These are phyloP conservation scores for Plagodis dolabraria DNA, from an alignment of 2,888 invertebrate genomes.

Conservation along the genomic window DNA sequence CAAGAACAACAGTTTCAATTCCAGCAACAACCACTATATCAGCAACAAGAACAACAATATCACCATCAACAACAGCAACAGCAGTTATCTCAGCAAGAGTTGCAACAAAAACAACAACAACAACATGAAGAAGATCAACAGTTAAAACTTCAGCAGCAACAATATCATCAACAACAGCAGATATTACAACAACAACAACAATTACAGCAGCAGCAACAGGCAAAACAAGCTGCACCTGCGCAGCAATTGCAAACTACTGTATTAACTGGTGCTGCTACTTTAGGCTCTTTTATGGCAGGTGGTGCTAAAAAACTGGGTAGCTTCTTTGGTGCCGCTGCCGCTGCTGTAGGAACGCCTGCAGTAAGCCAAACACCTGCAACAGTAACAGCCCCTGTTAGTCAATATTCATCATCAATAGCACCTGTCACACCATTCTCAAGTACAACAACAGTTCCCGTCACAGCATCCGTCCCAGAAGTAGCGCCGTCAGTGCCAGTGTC, in stretches of 20 bases:
- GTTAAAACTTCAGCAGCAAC: slow-evolving; percentile 50
- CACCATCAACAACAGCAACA: slow-evolving; percentile 51
- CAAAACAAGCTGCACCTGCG: slow-evolving; percentile 65
- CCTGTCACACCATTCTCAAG: slow-evolving; percentile 63
- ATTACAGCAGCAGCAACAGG: slow-evolving; percentile 64
- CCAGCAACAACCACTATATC: slow-evolving; percentile 47
- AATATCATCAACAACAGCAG: slow-evolving; percentile 54
- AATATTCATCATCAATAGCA: slow-evolving; percentile 58
- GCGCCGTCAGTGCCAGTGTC: slow-evolving; percentile 66
- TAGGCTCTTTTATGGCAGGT: slow-evolving; percentile 80
- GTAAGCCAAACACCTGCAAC: slow-evolving; percentile 54
- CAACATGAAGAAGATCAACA: slow-evolving; percentile 47
- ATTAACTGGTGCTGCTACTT: slow-evolving; percentile 75
- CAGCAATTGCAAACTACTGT: slow-evolving; percentile 75
- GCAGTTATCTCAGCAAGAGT: slow-evolving; percentile 41
- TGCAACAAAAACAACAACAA: slow-evolving; percentile 41
- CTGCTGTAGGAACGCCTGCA: slow-evolving; percentile 70
- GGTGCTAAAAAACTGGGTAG: slow-evolving; percentile 80
- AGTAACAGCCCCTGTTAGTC: slow-evolving; percentile 52
- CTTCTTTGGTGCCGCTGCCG: slow-evolving; percentile 79
- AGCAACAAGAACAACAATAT: slow-evolving; percentile 48
- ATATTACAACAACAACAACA: slow-evolving; percentile 56
- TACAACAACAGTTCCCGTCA: slow-evolving; percentile 59
- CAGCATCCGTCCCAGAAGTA: slow-evolving; percentile 75
- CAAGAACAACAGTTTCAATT: slow-evolving; percentile 52